A percentile compares a stretch with the other conserved stretches of the same genome.
Conservation (phyloP, 2,797 vertebrate genomes). For the Rhinichthys osculus region DNA sequence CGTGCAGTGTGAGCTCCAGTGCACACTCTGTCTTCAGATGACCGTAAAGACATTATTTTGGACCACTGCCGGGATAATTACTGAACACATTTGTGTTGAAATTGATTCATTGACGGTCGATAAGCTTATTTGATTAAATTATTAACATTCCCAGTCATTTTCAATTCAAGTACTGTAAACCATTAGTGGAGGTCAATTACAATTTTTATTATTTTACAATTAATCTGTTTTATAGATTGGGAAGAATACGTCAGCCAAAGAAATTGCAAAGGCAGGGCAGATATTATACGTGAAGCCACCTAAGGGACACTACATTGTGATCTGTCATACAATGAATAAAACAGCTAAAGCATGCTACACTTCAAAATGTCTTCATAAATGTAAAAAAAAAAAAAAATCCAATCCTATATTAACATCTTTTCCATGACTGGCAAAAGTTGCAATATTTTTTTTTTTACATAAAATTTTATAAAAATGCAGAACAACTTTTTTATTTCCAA, state of each 20-base stretch:
- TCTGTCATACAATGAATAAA: not conserved
- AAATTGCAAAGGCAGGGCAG: not conserved
- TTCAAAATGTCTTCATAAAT: not conserved
- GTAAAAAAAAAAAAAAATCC: not conserved
- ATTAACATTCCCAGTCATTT: not conserved
- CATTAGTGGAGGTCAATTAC: slow-evolving; percentile 27
- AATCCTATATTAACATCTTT: not conserved
- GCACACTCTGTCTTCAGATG: not conserved
- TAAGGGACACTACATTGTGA: not conserved
- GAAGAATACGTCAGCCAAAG: slow-evolving; percentile 14
- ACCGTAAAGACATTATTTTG: slow-evolving; percentile 6
- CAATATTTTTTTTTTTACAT: not conserved
- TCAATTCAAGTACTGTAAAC: slow-evolving; percentile 8
- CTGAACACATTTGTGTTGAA: not conserved
- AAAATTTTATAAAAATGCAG: not conserved
- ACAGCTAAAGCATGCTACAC: not conserved
- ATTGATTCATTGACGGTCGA: slow-evolving; percentile 6
- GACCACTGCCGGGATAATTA: slow-evolving; percentile 17
- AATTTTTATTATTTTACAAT: slow-evolving; percentile 34
- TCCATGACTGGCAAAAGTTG: not conserved
- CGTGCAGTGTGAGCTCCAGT: not conserved
- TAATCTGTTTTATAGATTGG: slow-evolving; percentile 20
- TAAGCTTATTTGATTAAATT: slow-evolving; percentile 33
- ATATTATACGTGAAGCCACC: not conserved
- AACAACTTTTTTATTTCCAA: not conserved